Conservation (phyloP, 1,140 invertebrate species). For the Diuraphis noxia region DNA sequence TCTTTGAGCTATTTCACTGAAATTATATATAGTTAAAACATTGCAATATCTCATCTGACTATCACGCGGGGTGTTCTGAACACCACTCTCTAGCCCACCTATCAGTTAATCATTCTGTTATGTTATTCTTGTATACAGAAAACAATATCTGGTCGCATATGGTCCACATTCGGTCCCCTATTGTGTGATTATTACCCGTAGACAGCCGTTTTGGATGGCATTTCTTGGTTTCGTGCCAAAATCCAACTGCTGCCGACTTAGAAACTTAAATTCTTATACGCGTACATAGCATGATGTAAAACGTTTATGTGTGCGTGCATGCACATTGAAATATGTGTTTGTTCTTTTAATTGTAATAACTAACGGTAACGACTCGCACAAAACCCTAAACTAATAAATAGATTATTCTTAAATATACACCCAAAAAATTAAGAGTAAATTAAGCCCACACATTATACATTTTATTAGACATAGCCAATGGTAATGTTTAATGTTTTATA, state of each 20-base stretch:
- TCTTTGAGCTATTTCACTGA: neutral
- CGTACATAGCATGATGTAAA: neutral
- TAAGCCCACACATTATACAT: neutral
- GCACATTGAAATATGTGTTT: constrained; percentile 8
- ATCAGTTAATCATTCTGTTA: neutral
- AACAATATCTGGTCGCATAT: neutral
- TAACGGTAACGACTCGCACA: neutral
- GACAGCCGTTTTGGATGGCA: neutral
- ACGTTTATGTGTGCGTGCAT: neutral
- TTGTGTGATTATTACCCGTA: neutral
- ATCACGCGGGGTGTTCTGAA: neutral
- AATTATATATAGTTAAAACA: neutral
- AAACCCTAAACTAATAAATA: constrained; percentile 28
- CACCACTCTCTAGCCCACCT: neutral
- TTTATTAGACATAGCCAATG: neutral
- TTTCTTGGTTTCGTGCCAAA: neutral
- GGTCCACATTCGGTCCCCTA: neutral
- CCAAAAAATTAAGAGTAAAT: neutral
- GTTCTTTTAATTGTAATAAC: neutral
- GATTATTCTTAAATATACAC: constrained; percentile 1
- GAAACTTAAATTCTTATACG: neutral
- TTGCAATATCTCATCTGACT: neutral
- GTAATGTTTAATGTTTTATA: neutral
- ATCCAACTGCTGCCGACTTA: neutral
- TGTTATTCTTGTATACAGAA: neutral